Evolutionary conservation across 53 echinoderm and acorn worm species (phyloP).

Genomic region (Echinarachnius parma): DNA sequence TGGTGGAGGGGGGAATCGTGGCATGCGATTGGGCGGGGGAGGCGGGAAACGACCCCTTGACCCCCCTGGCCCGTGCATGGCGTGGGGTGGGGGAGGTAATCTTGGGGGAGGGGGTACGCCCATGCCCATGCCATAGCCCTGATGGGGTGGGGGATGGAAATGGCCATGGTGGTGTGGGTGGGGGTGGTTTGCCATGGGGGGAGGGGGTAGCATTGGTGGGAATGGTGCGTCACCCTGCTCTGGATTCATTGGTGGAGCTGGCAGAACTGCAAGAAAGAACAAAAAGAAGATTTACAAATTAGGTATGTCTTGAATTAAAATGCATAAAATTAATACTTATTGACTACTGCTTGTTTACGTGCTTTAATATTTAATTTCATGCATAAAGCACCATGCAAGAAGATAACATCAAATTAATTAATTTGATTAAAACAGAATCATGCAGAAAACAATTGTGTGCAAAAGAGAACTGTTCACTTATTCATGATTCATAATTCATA

Average conservation of each 20-base stretch:
- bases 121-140: conserved; percentile 33
- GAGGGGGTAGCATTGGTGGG: conserved; percentile 53
- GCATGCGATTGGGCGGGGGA: conserved; percentile 48
- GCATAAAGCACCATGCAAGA: no score
- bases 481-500: no score
- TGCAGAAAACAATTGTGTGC: no score
- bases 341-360: no score
- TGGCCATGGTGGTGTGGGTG: no score
- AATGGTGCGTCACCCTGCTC: conserved; percentile 46
- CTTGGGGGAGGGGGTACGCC: conserved; percentile 57
- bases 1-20: conserved; percentile 47
- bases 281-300: not conserved
- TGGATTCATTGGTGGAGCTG: conserved; percentile 69
- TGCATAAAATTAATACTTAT: no score
- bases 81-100: conserved; percentile 53
- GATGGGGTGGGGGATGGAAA: conserved; percentile 37
- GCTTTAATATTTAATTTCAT: no score
- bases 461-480: no score
- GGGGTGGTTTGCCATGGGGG: conserved; percentile 51
- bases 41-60: conserved; percentile 49
- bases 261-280: conserved; percentile 63
- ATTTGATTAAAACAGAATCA: no score
- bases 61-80: conserved; percentile 24
- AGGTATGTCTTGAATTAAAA: no score
- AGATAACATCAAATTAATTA: no score